Evolutionary conservation across 2,888 invertebrate genomes (phyloP).

Genomic region (Xanthia togata): DNA sequence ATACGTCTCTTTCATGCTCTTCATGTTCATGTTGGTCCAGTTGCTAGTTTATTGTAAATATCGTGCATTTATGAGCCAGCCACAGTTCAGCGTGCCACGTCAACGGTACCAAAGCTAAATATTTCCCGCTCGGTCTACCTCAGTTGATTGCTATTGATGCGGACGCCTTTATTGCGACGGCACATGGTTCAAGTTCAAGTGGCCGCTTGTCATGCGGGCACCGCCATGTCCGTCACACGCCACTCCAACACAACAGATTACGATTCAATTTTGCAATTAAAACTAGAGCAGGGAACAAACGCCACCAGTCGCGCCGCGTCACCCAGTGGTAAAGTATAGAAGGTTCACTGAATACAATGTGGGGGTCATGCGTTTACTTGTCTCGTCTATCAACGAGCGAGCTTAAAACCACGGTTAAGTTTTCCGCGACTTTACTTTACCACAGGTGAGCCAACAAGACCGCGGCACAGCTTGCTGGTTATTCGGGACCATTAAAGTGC

Average conservation of each 20-base stretch:
- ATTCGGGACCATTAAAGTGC: neutral
- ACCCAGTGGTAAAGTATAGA: neutral
- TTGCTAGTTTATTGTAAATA: neutral
- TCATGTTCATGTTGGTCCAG: neutral
- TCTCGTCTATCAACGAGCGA: too few species aligned
- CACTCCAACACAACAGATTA: constrained; percentile 64
- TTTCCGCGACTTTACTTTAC: neutral
- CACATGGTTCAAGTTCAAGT: constrained; percentile 24
- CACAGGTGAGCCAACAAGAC: neutral
- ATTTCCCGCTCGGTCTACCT: constrained; percentile 2
- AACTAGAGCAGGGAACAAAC: constrained; percentile 47
- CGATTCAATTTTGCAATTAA: constrained; percentile 71
- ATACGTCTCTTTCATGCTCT: neutral
- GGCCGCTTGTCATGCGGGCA: constrained; percentile 16
- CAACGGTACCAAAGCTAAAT: neutral
- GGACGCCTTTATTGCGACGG: constrained; percentile 5
- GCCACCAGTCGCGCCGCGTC: neutral
- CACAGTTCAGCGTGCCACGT: constrained; percentile 5
- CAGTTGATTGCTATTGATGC: neutral
- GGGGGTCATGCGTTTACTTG: too few species aligned
- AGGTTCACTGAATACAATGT: neutral
- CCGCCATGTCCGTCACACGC: constrained; percentile 59
- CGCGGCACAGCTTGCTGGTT: neutral
- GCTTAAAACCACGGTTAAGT: neutral
- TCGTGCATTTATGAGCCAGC: neutral